Percentiles rank a stretch among this genome's conserved stretches.
Evolutionary conservation across 1,140 invertebrate genomes (phyloP).

Genomic region (Hermatobates lingyangjiaoensis): DNA sequence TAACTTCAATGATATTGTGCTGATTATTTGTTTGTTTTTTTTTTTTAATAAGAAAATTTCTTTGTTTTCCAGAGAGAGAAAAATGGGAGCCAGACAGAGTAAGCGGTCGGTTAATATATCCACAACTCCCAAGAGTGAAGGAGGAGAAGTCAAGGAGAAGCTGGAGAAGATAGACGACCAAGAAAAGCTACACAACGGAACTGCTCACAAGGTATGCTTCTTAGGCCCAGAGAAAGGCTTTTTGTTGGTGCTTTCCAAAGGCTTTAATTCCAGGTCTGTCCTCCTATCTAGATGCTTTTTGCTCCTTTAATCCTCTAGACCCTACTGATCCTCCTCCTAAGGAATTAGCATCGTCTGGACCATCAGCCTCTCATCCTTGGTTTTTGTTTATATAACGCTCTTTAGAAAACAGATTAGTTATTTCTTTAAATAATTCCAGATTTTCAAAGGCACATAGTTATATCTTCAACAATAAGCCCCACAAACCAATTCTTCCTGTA

Average conservation of each 20-base stretch:
- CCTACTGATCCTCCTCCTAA: not conserved
- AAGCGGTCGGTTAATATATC: slow-evolving; percentile 68
- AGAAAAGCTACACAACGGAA: slow-evolving; percentile 37
- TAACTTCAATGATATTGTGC: too few relatives aligned
- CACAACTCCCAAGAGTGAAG: slow-evolving; percentile 48
- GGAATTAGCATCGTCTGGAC: not conserved
- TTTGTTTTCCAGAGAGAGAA: too few relatives aligned
- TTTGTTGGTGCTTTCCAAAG: not conserved
- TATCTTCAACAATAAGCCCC: too few relatives aligned
- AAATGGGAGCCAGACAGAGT: slow-evolving; percentile 63
- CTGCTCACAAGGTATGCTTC: slow-evolving; percentile 22
- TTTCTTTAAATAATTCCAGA: too few relatives aligned
- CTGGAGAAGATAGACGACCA: slow-evolving; percentile 48
- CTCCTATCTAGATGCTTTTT: not conserved
- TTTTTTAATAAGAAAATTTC: too few relatives aligned
- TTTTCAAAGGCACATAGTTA: too few relatives aligned
- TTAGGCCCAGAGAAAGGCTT: not conserved
- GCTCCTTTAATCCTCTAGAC: not conserved
- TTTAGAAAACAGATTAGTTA: too few relatives aligned
- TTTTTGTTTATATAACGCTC: not conserved
- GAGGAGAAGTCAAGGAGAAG: slow-evolving; percentile 34
- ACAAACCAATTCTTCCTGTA: too few relatives aligned
- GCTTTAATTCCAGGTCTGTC: not conserved
- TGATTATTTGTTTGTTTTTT: too few relatives aligned
- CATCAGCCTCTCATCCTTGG: slow-evolving; percentile 3